Conservation (phyloP, 35 echinoderm and acorn worm genomes). For the Ophioderma brevispina region DNA sequence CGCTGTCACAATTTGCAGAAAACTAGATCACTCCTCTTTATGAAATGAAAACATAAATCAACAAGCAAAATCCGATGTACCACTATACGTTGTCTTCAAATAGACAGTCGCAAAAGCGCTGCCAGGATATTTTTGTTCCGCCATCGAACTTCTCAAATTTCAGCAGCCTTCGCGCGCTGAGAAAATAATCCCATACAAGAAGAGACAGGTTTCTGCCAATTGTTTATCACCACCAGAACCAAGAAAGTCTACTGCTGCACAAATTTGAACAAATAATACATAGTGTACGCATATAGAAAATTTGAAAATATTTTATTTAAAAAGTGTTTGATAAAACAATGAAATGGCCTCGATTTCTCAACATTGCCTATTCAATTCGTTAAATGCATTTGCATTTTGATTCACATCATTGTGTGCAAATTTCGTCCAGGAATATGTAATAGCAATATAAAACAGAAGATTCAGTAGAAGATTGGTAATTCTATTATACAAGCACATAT, state of each 20-base stretch:
- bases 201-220: neutral
- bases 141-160: slow-evolving; percentile 13
- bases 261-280: neutral
- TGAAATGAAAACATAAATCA: slow-evolving; percentile 15
- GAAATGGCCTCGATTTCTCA: too few relatives aligned
- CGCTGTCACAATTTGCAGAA: neutral
- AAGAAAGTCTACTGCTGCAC: neutral
- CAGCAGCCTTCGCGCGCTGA: slow-evolving; percentile 6
- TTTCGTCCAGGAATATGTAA: too few relatives aligned
- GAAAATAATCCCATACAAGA: slow-evolving; percentile 6
- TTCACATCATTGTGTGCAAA: too few relatives aligned
- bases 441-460: too few relatives aligned
- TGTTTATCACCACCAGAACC: neutral
- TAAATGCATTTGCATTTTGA: too few relatives aligned
- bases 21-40: slow-evolving; percentile 13
- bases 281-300: neutral
- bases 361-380: too few relatives aligned
- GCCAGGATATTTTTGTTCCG: slow-evolving; percentile 12
- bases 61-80: slow-evolving; percentile 4
- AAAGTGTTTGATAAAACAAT: too few relatives aligned
- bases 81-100: slow-evolving; percentile 6
- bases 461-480: too few relatives aligned
- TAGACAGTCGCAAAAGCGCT: slow-evolving; percentile 12
- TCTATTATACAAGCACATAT: too few relatives aligned
- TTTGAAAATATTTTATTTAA: neutral